Evolutionary conservation across 2,113 vertebrate species (phyloP).

Genomic region (Plecturocebus donacophilus): DNA sequence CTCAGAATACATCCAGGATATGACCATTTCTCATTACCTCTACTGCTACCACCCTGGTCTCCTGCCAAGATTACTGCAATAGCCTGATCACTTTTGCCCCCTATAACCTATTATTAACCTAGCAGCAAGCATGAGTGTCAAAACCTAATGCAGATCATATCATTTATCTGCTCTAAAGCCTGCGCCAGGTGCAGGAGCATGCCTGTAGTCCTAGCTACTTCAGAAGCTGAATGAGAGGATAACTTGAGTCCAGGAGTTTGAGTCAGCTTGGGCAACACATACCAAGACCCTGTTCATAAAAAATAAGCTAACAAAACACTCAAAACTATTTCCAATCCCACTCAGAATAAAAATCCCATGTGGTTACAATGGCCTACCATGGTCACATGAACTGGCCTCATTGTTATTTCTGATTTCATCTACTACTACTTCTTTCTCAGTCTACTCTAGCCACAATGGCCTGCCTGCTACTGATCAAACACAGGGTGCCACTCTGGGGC

Average conservation of each 20-base stretch:
- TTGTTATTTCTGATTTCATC: not conserved
- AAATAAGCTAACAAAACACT: too few relatives aligned
- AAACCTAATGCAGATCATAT: constrained; percentile 1
- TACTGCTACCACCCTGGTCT: not conserved
- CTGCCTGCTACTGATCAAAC: not conserved
- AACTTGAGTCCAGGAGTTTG: too few relatives aligned
- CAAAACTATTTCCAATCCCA: not conserved
- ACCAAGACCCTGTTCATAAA: too few relatives aligned
- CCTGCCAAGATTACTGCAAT: not conserved
- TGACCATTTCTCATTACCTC: not conserved
- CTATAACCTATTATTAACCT: not conserved
- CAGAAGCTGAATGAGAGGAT: too few relatives aligned
- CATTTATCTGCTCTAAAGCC: constrained; percentile 20
- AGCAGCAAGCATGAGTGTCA: not conserved
- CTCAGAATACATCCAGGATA: constrained; percentile 10
- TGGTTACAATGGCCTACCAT: not conserved
- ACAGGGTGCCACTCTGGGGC: not conserved
- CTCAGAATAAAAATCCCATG: constrained; percentile 41
- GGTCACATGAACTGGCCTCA: not conserved
- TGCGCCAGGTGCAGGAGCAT: not conserved
- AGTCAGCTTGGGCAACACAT: too few relatives aligned
- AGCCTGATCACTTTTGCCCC: not conserved
- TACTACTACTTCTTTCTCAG: not conserved
- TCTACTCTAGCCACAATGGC: not conserved
- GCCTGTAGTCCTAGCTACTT: too few relatives aligned